Base-by-base conservation (phyloP, 2,113 vertebrate genomes). In the Pelodiscus sinensis region DNA sequence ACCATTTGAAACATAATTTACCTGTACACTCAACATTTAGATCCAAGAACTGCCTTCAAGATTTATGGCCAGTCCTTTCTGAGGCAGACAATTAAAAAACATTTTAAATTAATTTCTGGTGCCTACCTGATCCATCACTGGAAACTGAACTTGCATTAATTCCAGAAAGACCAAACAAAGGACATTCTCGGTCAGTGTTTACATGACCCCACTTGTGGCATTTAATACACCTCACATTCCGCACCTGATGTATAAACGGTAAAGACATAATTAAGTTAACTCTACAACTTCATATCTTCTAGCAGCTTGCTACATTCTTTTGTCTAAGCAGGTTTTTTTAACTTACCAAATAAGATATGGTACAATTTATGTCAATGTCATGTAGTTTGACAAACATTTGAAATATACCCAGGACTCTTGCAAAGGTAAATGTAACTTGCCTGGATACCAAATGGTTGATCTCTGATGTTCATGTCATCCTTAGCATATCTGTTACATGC, bases 171-270 rank as follows among this genome's bases (percentile, higher is more conserved):
- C 99, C 99, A 95, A 98, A 99, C 12, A 99, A 98, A 79, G 99
- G 99, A 95, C 99, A 99, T 88, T 99, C 99, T 94, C 99, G 97
- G 96, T 99, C 99, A 1, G 99, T 99, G 98, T 99, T 99, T 89
- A 99, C 99, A 3, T 99, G 99, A 87, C 99, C 99, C 99, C 99
- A 99, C 91, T 99, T 99, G 97, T 99, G 99, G 97, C 99, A 99
- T 93, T 99, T 99, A 96, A 99, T 99, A 90, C 99, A 99, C 8
- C 99, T 98, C 88, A 99, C 99, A n/a, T 99, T 99, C 93, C 99
- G 98, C 96, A 99, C 99, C 99, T 99, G 82, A 55, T 51, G 96
- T 94, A 94, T 1, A 87, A 84, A 22, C 29, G 62, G 65, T 21
- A 68, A 3, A 27, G 51, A 57, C 58, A 90, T 89, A 12, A 80